A percentile compares a stretch with the other conserved stretches of the same genome.
phyloP scores from a whole-genome alignment of 2,113 vertebrate species.

The Recurvirostra avosetta region DNA sequence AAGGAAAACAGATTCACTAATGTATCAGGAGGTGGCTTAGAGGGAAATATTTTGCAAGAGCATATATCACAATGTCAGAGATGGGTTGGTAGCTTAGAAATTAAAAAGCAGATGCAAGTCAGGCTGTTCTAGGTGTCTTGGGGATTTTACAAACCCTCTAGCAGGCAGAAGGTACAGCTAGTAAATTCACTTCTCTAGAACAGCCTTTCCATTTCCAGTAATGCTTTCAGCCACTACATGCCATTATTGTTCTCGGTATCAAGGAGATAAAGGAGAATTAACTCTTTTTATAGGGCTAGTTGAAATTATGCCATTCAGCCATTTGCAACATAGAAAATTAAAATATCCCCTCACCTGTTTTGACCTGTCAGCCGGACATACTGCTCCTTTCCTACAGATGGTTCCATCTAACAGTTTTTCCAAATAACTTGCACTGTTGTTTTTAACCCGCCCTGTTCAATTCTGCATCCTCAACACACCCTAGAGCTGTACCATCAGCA shows the following conservation, averaged over 20 bases:
- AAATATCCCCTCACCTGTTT: background rate
- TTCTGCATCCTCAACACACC: background rate
- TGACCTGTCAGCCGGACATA: background rate
- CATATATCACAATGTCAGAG: background rate
- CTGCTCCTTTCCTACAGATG: background rate
- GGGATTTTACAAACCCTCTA: background rate
- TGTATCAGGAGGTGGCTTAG: background rate
- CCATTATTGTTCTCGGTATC: background rate
- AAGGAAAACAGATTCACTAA: background rate
- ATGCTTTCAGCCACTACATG: background rate
- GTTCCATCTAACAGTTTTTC: conserved; percentile 21
- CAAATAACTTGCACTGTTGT: background rate
- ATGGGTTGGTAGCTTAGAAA: background rate
- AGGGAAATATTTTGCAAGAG: background rate
- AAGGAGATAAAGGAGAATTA: background rate
- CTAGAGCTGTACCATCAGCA: background rate
- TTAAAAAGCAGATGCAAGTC: background rate
- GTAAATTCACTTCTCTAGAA: background rate
- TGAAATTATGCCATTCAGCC: background rate
- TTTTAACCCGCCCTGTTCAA: conserved; percentile 9
- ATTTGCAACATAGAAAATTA: background rate
- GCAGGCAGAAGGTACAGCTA: background rate
- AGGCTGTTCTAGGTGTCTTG: background rate
- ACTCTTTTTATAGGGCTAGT: background rate
- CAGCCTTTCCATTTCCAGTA: background rate